A percentile compares a stretch with the other conserved stretches of the same genome.
Evolutionary conservation across 1,140 invertebrate genomes (phyloP).

Genomic region (Probaryconus sp.): DNA sequence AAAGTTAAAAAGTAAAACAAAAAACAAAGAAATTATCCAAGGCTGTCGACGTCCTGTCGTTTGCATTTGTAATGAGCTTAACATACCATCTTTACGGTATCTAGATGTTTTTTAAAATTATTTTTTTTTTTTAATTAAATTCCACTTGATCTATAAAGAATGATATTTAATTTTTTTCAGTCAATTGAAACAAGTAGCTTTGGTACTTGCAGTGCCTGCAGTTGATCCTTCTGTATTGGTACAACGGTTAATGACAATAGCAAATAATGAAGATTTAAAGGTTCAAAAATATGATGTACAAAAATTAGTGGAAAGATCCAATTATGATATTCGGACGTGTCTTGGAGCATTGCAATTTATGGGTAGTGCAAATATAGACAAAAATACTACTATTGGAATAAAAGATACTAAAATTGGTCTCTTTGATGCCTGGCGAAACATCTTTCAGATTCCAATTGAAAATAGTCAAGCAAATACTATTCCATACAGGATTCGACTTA

Average conservation of each 20-base stretch:
- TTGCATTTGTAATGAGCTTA: constrained; percentile 98
- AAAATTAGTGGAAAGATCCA: constrained; percentile 87
- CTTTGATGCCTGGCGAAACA: constrained; percentile 90
- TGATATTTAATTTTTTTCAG: constrained; percentile 46
- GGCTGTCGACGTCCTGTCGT: constrained; percentile 90
- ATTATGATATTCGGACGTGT: constrained; percentile 93
- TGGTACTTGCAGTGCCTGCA: constrained; percentile 71
- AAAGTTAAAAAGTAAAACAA: constrained; percentile 77
- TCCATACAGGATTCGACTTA: constrained; percentile 78
- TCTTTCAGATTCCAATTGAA: constrained; percentile 84
- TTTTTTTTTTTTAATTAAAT: not conserved
- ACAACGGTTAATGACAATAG: constrained; percentile 84
- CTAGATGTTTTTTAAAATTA: not conserved
- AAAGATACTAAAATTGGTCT: constrained; percentile 93
- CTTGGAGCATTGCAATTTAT: constrained; percentile 91
- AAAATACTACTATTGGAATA: constrained; percentile 82
- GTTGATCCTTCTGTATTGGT: constrained; percentile 78
- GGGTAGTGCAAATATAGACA: constrained; percentile 62
- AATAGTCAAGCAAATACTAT: constrained; percentile 64
- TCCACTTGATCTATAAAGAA: no score
- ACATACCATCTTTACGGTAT: constrained; percentile 89
- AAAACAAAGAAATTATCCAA: constrained; percentile 80
- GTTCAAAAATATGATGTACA: constrained; percentile 85
- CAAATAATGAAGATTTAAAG: constrained; percentile 83
- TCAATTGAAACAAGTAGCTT: constrained; percentile 66